Evolutionary conservation across 2,797 vertebrate genomes (phyloP), one percentile per base, ranked within the genome.

Genomic region (Scleropages formosus): DNA sequence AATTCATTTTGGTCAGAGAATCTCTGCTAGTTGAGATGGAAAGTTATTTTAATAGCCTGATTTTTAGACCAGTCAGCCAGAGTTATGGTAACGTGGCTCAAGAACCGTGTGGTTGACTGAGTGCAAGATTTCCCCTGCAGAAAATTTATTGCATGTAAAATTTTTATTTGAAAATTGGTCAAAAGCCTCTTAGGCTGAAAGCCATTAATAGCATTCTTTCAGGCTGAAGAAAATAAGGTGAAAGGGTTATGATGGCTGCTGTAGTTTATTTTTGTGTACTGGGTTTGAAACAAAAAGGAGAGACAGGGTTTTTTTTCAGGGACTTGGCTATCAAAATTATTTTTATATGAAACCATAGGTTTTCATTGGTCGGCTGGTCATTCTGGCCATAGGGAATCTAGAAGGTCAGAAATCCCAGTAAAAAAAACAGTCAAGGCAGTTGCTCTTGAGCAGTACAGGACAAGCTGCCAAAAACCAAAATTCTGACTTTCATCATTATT

Each of bases 71-170:
- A 58, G 22, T 31, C 72, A 75, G 80, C 63, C 64, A 39, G 62
- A 66, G 70, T 78, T 74, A 62, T 64, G 71, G 58, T 68, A 78
- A 81, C 78, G 49, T 4, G 61, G 78, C 77, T 81, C 76, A 80
- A 79, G 77, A 75, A 82, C 80, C 76, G 79, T 82, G 82, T 77
- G 80, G 79, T 80, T 82, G 73, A 78, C 68, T 77, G 73, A 60
- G 69, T 82, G 76, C 67, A 24, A 78, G 66, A 66, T 78, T 79
- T 73, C 65, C 74, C 77, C 82, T 68, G 70, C 76, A 77, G 53
- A 79, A 79, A 82, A 77, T 78, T 85, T 82, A 84, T 82, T 83
- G 80, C 74, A 73, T 78, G 81, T 51, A 78, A 71, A 77, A 78
- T 82, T 77, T 82, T 59, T 74, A 79, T 80, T 81, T 83, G 76